Evolutionary conservation across 92 coral and sea anemone species (phyloP), one percentile per base, ranked within the genome.

Genomic region (Epizoanthus scotinus): DNA sequence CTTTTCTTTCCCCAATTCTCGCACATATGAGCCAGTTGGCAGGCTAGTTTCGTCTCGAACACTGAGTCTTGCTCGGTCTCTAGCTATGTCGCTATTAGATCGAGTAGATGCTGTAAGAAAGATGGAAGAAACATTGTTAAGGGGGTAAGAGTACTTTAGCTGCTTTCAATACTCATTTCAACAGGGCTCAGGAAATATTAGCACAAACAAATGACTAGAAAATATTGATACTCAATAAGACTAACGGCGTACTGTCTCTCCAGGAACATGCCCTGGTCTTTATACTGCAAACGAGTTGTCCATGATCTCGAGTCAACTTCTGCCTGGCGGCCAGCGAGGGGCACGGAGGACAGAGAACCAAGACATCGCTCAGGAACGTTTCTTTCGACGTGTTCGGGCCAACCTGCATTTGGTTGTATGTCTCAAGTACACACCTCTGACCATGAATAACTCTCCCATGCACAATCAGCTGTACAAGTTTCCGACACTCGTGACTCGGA

Each of bases 211-310:
- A 34, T 2, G 40, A 17, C 67, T 62, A 62, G 34, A 62, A 62
- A 24, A 5, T 53, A 4, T 29, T 28, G 44, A 27, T 29, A 8
- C 21, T 64, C n/a, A 13, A 20, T 64, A 7, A 22, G 47, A 27
- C n/a, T 22, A n/a, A 34, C 47, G 10, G 18, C 20, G 10, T 81
- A 9, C 40, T 36, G 19, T 72, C 40, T 84, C 26, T 28, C 6
- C 63, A 96, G 99, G 99, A 31, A 91, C 95, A 24, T 96, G 96
- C 29, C 96, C 98, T 1, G 99, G 97, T 18, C 85, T 96, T 18
- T 96, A 89, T 70, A 89, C 98, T 26, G 69, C 71, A 42, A 89
- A 89, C 57, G 99, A 96, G 77, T 65, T 96, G 67, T 64, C 81
- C 36, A 85, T 94, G 87, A 91, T 96, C 28, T 91, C 98, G 36